Conservation (phyloP, 2,888 invertebrate species). For the Dusona sp. region DNA sequence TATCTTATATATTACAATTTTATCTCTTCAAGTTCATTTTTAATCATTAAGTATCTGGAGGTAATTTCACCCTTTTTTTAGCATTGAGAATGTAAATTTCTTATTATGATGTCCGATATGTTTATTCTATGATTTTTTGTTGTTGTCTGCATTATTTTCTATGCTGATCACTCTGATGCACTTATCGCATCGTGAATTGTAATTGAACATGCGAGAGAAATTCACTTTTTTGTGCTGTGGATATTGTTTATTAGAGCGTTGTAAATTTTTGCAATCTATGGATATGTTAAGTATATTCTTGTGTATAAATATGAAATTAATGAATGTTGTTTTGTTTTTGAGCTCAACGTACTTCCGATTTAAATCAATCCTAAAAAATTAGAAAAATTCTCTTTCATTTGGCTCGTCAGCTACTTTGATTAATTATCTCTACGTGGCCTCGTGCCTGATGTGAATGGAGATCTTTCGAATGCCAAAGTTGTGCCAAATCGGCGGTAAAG, state of each 20-base stretch:
- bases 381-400: constrained; percentile 18
- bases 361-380: constrained; percentile 9
- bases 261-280: background rate
- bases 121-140: background rate
- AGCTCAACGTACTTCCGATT: background rate
- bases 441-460: constrained; percentile 61
- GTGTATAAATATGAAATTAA: background rate
- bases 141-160: constrained; percentile 8
- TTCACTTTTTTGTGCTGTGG: background rate
- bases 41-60: background rate
- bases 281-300: too few relatives aligned
- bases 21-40: background rate
- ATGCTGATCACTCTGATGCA: background rate
- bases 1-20: background rate
- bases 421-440: constrained; percentile 51
- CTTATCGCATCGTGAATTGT: background rate
- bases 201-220: background rate
- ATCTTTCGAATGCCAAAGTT: constrained; percentile 63
- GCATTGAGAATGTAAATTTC: background rate
- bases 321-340: background rate
- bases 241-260: constrained; percentile 39
- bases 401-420: constrained; percentile 56
- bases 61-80: background rate
- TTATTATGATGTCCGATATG: background rate
- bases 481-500: constrained; percentile 43